Conservation (phyloP, 2,888 invertebrate species). For the Dexiosoma caninum region DNA sequence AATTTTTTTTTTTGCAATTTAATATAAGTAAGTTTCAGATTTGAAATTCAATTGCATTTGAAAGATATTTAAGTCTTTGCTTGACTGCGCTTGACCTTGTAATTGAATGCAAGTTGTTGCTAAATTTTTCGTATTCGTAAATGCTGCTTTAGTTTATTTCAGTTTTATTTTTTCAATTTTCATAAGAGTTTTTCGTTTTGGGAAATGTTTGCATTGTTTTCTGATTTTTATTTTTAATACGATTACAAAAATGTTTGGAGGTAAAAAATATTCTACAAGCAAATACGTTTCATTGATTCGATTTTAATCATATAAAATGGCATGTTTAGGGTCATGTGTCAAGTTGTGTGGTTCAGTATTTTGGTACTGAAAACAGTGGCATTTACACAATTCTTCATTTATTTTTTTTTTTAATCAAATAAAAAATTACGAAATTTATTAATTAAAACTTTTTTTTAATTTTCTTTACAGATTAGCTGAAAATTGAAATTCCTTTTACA, state of each 20-base stretch:
- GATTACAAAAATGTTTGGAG: not conserved
- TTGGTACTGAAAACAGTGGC: not conserved
- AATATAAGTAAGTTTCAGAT: slow-evolving; percentile 8
- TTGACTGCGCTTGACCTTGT: slow-evolving; percentile 65
- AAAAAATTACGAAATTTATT: not conserved
- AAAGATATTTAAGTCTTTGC: slow-evolving; percentile 53
- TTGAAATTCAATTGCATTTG: slow-evolving; percentile 57
- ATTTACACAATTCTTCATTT: not conserved
- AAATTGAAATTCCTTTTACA: slow-evolving; percentile 23
- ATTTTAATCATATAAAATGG: not conserved
- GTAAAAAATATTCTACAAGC: not conserved
- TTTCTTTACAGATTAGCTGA: slow-evolving; percentile 36
- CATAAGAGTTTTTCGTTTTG: not conserved
- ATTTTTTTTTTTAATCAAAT: not conserved
- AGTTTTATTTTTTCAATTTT: not conserved
- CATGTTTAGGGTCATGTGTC: not conserved
- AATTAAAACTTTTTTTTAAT: not conserved
- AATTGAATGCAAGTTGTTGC: slow-evolving; percentile 58
- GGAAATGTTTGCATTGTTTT: slow-evolving; percentile 10
- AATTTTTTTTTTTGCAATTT: not conserved
- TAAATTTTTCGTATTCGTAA: too few relatives aligned
- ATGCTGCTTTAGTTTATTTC: slow-evolving; percentile 29
- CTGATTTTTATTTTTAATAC: not conserved
- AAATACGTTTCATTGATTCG: not conserved
- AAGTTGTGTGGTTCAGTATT: not conserved